These are phyloP conservation scores for Camponotus vicinus DNA, from an alignment of 1,140 invertebrate species.

Conservation along the genomic window DNA sequence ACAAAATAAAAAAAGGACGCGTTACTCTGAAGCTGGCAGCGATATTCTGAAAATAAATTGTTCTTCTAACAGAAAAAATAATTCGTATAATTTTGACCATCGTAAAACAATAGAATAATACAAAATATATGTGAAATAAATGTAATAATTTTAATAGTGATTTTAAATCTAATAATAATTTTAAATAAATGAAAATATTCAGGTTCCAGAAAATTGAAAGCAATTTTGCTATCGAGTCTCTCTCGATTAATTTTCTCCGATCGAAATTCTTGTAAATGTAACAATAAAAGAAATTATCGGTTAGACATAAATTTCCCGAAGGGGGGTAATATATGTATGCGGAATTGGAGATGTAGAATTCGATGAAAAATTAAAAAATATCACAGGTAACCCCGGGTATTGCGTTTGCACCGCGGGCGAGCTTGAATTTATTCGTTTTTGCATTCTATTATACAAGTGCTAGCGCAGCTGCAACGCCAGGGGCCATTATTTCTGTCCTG, in stretches of 20 bases:
- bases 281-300: neutral
- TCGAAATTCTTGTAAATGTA: neutral
- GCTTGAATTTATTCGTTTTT: slow-evolving; percentile 52
- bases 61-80: neutral
- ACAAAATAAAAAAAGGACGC: slow-evolving; percentile 11
- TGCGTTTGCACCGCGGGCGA: neutral
- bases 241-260: neutral
- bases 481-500: slow-evolving; percentile 39
- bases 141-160: too few relatives aligned
- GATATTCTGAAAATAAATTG: neutral
- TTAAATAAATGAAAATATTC: neutral
- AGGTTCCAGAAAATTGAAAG: neutral
- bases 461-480: slow-evolving; percentile 40
- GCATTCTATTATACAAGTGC: slow-evolving; percentile 37
- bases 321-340: neutral
- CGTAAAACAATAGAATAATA: neutral
- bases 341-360: neutral
- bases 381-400: neutral
- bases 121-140: neutral
- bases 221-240: neutral
- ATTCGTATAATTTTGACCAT: slow-evolving; percentile 13
- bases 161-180: too few relatives aligned
- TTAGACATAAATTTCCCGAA: neutral
- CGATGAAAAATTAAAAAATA: slow-evolving; percentile 20
- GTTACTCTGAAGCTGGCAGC: neutral